Evolutionary conservation across 1,140 invertebrate genomes (phyloP), one percentile per base, ranked within the genome.

Genomic region (Aphaenogaster floridana): DNA sequence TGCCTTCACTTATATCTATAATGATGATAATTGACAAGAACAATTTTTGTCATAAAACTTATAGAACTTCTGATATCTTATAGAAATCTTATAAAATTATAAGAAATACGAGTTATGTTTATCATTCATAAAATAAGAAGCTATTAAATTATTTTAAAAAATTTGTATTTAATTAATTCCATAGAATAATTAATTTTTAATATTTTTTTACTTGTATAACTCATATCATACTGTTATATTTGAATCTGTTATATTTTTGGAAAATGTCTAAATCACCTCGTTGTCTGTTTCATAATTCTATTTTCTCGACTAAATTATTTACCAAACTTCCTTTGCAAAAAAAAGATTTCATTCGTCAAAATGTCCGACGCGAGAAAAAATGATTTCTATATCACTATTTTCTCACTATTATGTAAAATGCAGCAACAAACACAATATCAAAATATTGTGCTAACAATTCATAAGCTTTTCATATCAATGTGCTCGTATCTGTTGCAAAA

Each of bases 341-440:
- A 54, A 64, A 72, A 72, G 6, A 42, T 72, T 52, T 52, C 48
- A 17, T 72, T 36, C 15, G 50, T n/a, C 34, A 6, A 54, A 71
- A 54, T 17, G 8, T 36, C 15, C 28, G 8, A 36, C n/a, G 28
- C 28, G 15, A 36, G 34, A 1, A 36, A 36, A 52, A 54, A 72
- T 59, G 54, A 77, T 36, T 39, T 39, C n/a, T 11, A 21, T 3
- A 13, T n/a, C 11, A 8, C 28, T 71, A 36, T 50, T 17, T 36
- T 34, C 28, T 28, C 15, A 13, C 7, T 71, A 17, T n/a, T 52
- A 15, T 17, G 17, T 71, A 71, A 71, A 42, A 50, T 50, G 50
- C 13, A 8, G 69, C 6, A 34, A 48, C n/a, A 7, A 71, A 52
- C 52, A 52, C 28, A 28, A 28, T 34, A 15, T 71, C 6, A 34